Conservation (phyloP, 2,888 invertebrate genomes). For the Neoitamus cyanurus region DNA sequence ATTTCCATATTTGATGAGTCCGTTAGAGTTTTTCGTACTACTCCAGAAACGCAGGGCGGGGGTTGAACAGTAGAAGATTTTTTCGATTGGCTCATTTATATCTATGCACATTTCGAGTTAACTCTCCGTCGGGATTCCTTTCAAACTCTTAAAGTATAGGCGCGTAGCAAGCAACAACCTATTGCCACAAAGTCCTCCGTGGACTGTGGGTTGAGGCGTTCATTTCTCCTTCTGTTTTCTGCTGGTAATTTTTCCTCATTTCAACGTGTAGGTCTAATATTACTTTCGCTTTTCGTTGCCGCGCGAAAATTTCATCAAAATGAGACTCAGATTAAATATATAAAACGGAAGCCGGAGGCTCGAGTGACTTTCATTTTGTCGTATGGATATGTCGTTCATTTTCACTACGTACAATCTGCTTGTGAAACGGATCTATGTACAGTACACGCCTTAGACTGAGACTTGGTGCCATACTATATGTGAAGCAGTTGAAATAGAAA, state of each 20-base stretch:
- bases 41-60: background rate
- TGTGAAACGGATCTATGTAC: background rate
- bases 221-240: background rate
- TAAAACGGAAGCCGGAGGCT: background rate
- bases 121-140: background rate
- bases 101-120: background rate
- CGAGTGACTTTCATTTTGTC: background rate
- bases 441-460: background rate
- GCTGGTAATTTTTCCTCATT: background rate
- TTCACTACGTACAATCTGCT: background rate
- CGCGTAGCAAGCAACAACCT: background rate
- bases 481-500: background rate
- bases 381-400: background rate
- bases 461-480: background rate
- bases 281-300: background rate
- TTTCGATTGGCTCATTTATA: background rate
- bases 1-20: constrained; percentile 29
- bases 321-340: background rate
- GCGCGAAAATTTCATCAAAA: background rate
- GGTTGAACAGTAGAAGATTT: background rate
- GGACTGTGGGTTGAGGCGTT: background rate
- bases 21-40: background rate
- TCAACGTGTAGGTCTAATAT: background rate
- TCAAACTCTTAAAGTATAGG: background rate
- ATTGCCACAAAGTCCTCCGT: background rate